Evolutionary conservation across 2,113 vertebrate genomes (phyloP).

Genomic region (Elaphurus davidianus): DNA sequence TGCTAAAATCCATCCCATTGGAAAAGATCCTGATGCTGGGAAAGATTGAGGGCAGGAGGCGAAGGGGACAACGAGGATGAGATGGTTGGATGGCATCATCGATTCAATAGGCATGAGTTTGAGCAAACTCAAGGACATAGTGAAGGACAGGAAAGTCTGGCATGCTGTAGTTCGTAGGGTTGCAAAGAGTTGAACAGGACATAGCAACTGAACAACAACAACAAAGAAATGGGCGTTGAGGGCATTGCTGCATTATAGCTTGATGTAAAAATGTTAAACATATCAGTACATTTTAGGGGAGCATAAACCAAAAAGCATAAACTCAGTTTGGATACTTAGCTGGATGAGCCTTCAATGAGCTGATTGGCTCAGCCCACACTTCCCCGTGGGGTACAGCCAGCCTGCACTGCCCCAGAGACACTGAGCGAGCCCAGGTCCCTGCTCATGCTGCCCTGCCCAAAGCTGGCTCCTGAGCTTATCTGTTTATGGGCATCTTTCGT

Average conservation of each 20-base stretch:
- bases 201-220: neutral
- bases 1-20: neutral
- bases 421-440: fast-evolving
- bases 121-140: neutral
- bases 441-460: neutral
- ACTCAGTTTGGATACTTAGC: neutral
- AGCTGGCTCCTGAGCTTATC: neutral
- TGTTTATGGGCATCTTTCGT: neutral
- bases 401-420: neutral
- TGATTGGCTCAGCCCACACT: neutral
- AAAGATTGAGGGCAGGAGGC: neutral
- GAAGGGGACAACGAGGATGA: neutral
- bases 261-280: neutral
- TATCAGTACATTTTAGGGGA: neutral
- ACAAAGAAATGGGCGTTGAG: neutral
- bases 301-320: neutral
- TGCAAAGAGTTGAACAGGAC: neutral
- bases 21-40: neutral
- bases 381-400: neutral
- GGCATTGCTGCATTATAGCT: neutral
- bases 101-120: neutral
- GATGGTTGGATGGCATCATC: neutral
- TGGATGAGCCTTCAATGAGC: neutral
- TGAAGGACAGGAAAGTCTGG: neutral
- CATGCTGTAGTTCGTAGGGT: neutral